Conservation (phyloP, 2,113 vertebrate genomes). For the Ondatra zibethicus region DNA sequence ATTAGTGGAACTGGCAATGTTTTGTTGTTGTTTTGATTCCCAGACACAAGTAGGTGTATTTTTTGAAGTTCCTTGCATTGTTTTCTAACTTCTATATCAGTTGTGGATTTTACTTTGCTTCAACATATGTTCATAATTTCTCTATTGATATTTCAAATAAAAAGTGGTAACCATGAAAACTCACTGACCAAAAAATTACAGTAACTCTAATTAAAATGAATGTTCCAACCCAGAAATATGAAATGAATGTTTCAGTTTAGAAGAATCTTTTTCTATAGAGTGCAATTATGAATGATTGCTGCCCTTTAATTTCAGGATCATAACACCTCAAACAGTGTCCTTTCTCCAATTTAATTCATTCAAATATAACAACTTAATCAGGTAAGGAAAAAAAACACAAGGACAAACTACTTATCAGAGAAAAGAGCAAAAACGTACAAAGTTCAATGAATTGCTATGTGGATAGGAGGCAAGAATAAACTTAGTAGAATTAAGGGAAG, state of each 20-base stretch:
- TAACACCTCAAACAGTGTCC: neutral
- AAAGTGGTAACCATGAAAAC: neutral
- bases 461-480: slow-evolving; percentile 54
- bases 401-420: neutral
- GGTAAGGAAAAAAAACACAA: slow-evolving; percentile 14
- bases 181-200: neutral
- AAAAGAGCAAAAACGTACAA: slow-evolving; percentile 37
- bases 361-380: slow-evolving; percentile 34
- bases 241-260: slow-evolving; percentile 25
- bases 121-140: neutral
- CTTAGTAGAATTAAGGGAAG: neutral
- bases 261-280: neutral
- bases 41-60: neutral
- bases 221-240: neutral
- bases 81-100: neutral
- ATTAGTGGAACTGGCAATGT: neutral
- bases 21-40: neutral
- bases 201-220: neutral
- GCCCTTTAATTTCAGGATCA: neutral
- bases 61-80: neutral
- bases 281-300: neutral
- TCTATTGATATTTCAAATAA: neutral
- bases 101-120: neutral
- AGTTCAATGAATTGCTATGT: neutral
- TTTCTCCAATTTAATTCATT: slow-evolving; percentile 10